Conservation (phyloP, 2,113 vertebrate species). For the Siniperca knerii region DNA sequence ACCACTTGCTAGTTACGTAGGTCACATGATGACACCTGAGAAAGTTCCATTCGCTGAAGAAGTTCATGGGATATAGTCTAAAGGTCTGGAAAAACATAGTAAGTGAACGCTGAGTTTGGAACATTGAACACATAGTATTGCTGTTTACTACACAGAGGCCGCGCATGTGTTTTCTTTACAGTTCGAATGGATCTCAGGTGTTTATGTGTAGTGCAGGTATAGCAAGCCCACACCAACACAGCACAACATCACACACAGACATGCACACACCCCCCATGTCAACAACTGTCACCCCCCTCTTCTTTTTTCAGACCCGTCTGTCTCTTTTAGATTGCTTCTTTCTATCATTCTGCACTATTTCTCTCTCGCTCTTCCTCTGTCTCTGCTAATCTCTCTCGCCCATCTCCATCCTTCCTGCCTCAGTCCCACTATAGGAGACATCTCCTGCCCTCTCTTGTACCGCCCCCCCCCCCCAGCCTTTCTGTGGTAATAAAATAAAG, state of each 20-base stretch:
- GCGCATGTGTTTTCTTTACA: no score
- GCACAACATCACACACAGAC: background rate
- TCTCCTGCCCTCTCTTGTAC: background rate
- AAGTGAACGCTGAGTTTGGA: background rate
- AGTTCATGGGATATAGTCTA: background rate
- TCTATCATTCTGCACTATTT: constrained; percentile 63
- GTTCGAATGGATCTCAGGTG: background rate
- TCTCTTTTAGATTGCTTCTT: constrained; percentile 59
- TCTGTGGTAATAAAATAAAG: constrained; percentile 78
- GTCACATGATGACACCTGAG: background rate
- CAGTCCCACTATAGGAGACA: constrained; percentile 15
- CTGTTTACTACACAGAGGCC: no score
- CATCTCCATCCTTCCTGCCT: constrained; percentile 53
- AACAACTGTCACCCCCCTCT: constrained; percentile 16
- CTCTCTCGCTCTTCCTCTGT: constrained; percentile 50
- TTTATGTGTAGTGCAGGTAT: background rate
- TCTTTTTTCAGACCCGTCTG: constrained; percentile 26
- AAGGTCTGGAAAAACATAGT: background rate
- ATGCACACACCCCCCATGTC: constrained; percentile 9
- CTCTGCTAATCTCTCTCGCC: constrained; percentile 56
- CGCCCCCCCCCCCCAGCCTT: constrained; percentile 4
- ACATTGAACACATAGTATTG: background rate
- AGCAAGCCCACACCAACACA: background rate
- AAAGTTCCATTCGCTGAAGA: background rate
- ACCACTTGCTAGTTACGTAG: background rate